These are phyloP conservation scores for Drosophila azteca DNA, from an alignment of 1,140 invertebrate species.

Conservation along the genomic window DNA sequence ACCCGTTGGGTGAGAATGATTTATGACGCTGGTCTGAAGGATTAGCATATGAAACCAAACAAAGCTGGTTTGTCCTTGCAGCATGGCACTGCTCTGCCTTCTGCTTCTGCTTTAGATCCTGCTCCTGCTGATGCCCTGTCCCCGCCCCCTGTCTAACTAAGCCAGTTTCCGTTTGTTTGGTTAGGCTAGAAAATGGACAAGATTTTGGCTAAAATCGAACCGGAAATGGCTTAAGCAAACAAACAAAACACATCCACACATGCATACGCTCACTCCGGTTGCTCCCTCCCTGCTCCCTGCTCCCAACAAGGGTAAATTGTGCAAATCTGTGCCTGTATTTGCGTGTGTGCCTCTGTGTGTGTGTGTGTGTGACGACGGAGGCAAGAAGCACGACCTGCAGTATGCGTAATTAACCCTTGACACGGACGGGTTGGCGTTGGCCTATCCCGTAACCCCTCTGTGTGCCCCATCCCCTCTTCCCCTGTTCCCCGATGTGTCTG, in stretches of 20 bases:
- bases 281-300: no score
- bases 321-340: conserved; percentile 1
- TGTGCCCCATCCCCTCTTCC: neutral
- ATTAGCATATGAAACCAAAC: conserved; percentile 79
- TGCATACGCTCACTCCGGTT: conserved; percentile 5
- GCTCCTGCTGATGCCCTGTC: neutral
- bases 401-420: conserved; percentile 82
- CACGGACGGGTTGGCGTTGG: conserved; percentile 38
- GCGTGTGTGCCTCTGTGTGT: neutral
- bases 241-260: conserved; percentile 17
- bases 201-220: conserved; percentile 69
- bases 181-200: conserved; percentile 53
- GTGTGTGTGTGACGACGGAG: conserved; percentile 8
- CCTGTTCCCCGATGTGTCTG: neutral
- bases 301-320: neutral
- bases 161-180: conserved; percentile 56
- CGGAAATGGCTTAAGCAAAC: conserved; percentile 79
- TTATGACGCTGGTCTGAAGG: conserved; percentile 69
- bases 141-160: conserved; percentile 19
- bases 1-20: conserved; percentile 55
- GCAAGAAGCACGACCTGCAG: conserved; percentile 60
- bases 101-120: neutral
- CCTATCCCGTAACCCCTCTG: neutral
- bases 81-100: neutral
- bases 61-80: conserved; percentile 65